These are phyloP conservation scores for Asbolus verrucosus DNA, from an alignment of 1,140 invertebrate genomes.

Conservation along the genomic window DNA sequence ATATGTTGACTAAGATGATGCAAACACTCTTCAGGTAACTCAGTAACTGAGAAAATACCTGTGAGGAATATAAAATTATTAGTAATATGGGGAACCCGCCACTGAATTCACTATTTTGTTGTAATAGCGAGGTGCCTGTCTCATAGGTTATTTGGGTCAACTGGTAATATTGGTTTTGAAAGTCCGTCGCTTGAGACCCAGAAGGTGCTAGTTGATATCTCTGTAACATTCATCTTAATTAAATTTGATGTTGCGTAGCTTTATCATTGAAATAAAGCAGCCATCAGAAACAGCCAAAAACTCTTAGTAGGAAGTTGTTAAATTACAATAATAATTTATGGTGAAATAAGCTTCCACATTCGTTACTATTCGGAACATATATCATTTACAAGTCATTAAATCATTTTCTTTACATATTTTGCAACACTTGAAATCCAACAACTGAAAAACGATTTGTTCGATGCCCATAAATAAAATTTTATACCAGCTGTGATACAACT, in stretches of 20 bases:
- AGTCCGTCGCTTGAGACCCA: conserved; percentile 3
- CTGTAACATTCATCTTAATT: conserved; percentile 17
- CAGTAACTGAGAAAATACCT: too few species aligned
- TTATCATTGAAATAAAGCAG: not conserved
- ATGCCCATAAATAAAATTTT: conserved; percentile 6
- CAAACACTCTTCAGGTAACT: not conserved
- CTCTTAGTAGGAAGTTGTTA: not conserved
- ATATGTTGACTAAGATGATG: too few species aligned
- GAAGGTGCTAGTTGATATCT: not conserved
- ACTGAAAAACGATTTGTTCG: not conserved
- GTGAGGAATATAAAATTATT: too few species aligned
- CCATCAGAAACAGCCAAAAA: not conserved
- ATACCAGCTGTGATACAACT: conserved; percentile 2
- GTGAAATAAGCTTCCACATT: not conserved
- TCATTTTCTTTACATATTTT: not conserved
- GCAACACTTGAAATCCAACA: not conserved
- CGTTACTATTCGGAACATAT: not conserved
- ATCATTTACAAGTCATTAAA: conserved; percentile 1
- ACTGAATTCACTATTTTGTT: not conserved
- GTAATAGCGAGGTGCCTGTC: conserved; percentile 11
- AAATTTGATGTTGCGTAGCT: conserved; percentile 12
- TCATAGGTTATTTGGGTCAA: conserved; percentile 24
- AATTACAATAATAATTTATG: not conserved
- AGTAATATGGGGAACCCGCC: not conserved
- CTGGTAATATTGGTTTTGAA: not conserved